Evolutionary conservation across 2,113 vertebrate species (phyloP), one percentile per base, ranked within the genome.

Genomic region (Oostethus manadensis): DNA sequence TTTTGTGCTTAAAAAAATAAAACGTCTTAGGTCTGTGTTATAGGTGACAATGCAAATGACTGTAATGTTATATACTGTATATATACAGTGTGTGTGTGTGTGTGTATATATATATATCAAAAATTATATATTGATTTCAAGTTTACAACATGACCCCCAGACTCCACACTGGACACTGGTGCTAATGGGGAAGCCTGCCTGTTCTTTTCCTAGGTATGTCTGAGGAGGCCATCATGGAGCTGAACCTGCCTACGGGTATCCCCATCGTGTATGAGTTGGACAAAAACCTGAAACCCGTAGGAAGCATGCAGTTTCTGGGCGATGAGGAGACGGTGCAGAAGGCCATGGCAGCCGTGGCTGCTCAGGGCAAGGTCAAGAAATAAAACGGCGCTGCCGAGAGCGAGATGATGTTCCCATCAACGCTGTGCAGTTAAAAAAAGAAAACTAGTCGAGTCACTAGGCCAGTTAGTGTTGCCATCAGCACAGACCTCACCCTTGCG

Each of bases 341-440:
- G 76, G 97, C 97, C 71, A 99, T 98, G 97, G 97, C 93, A 60
- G 96, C 96, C 0, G 94, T 98, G n/a, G 94, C 96, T 42, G 93
- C 95, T 75, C 97, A 99, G 87, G 97, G 97, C 78, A 98, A 98
- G 85, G 96, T 83, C 65, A 87, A 87, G 70, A 84, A 85, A 74
- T 87, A 83, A n/a, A 91, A 80, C 13, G 8, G n/a, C 33, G 64
- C 55, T 45, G 1, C 5, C 10, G 22, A 38, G 14, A 40, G 16
- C 43, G 51, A 45, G 16, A n/a, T 16, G 42, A 15, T 60, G 26
- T 55, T 50, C 11, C 61, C 43, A 71, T 70, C 45, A 66, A 33
- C 54, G 35, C 57, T 68, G 50, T 74, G 64, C 18, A 65, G 62
- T 77, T 70, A 51, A 57, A n/a, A 6, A 57, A 35, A 71, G 55